Conservation (phyloP, 2,888 invertebrate genomes). For the Clusia tigrina region DNA sequence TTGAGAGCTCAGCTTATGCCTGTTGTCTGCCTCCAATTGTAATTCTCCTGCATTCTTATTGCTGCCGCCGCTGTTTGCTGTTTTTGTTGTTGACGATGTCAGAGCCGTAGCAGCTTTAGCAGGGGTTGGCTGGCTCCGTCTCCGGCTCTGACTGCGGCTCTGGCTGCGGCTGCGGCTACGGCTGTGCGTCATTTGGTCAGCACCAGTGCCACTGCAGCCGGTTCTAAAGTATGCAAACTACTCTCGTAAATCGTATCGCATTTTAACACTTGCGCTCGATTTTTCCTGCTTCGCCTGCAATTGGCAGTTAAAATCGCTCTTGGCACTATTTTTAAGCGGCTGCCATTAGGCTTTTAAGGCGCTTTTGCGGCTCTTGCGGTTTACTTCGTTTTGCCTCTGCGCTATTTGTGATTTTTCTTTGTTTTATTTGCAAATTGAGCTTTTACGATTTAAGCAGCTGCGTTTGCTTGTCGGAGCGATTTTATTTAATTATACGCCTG, state of each 20-base stretch:
- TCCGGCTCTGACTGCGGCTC: too few relatives aligned
- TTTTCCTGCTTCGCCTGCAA: not conserved
- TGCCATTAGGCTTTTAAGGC: not conserved
- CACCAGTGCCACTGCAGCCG: not conserved
- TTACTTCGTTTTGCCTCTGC: too few relatives aligned
- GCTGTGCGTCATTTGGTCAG: not conserved
- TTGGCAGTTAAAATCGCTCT: not conserved
- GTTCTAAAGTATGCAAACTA: not conserved
- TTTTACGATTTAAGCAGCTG: too few relatives aligned
- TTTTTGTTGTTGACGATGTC: not conserved
- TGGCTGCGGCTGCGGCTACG: too few relatives aligned
- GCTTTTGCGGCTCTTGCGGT: constrained; percentile 9
- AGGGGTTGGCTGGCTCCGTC: too few relatives aligned
- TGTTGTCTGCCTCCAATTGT: not conserved
- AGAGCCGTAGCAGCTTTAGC: not conserved
- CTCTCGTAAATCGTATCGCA: not conserved
- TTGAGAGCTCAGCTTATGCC: not conserved
- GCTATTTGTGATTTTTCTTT: too few relatives aligned
- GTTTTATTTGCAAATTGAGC: too few relatives aligned
- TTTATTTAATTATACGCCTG: too few relatives aligned
- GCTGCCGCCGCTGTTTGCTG: not conserved
- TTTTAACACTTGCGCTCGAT: not conserved
- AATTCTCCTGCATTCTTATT: not conserved
- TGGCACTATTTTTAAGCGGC: not conserved
- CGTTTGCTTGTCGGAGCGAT: too few relatives aligned